Base-by-base conservation (phyloP, 92 coral and sea anemone genomes). In the Epizoanthus fatuus region DNA sequence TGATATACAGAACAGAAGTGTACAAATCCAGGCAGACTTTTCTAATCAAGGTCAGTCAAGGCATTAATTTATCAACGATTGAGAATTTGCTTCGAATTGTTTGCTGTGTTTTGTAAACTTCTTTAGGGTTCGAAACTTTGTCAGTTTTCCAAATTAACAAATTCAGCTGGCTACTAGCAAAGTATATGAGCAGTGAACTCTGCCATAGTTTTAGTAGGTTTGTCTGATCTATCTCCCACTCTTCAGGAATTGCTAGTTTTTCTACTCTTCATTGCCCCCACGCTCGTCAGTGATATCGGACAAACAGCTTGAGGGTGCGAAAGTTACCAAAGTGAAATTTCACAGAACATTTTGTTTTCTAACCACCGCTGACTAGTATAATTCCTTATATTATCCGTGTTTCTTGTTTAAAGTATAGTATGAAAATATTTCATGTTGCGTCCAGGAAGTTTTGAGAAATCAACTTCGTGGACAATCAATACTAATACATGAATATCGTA, bases 1-100 rank as follows among this genome's bases (percentile, higher is more conserved):
- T 37, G 91, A 90, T 19, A 72, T 54, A 22, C 38, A 73, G 3
- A 79, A 25, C 90, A 63, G 63, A 75, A 91, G 72, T 87, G 83
- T 62, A 77, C 86, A 83, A 57, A 39, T 20, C 63, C 69, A 59
- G 56, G 25, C 82, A 77, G 70, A 42, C 51, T 59, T 77, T 60
- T 60, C 70, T 39, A 77, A 59, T 62, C 82, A 77, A 77, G 82
- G 82, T 77, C 70, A 77, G 82, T 77, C 47, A 57, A 32, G 42
- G 63, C 47, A 42, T 60, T 77, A 17, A 17, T 59, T 77, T 35
- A 59, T 17, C 58, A 77, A 60, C 40, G 54, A 56, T 17, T 29
- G 57, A 38, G 69, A 77, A 77, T 77, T 77, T 42, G 82, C 37
- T 77, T 19, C 40, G 65, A 59, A 10, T 77, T 60, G 82, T 62